Percentiles rank a stretch among this genome's conserved stretches.
phyloP scores from a whole-genome alignment of 2,888 invertebrate species.

The Zygothrica quintamaculata region DNA sequence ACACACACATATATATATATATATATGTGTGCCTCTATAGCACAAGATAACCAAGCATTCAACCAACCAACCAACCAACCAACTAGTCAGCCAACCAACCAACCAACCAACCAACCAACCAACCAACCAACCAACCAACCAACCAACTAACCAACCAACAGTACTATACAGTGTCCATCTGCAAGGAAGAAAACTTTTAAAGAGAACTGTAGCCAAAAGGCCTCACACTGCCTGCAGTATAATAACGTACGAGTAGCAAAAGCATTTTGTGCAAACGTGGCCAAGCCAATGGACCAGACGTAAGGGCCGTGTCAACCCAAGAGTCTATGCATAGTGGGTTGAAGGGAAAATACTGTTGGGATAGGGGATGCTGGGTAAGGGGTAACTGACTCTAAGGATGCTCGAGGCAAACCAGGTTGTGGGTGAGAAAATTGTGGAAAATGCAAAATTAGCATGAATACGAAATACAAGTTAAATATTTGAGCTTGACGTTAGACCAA shows the following conservation, averaged over 20 bases:
- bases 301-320: too few relatives aligned
- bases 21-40: constrained; percentile 14
- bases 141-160: constrained; percentile 35
- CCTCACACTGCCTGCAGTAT: constrained; percentile 52
- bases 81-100: constrained; percentile 7
- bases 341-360: constrained; percentile 32
- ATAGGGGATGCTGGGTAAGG: too few relatives aligned
- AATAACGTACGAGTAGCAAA: constrained; percentile 39
- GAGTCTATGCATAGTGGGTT: background rate
- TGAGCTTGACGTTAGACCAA: constrained; percentile 54
- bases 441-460: constrained; percentile 81
- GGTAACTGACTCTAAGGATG: too few relatives aligned
- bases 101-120: constrained; percentile 28
- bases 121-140: constrained; percentile 36
- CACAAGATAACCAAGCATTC: constrained; percentile 39
- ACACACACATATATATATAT: constrained; percentile 46
- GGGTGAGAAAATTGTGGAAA: constrained; percentile 76
- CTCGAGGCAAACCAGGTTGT: constrained; percentile 15
- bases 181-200: constrained; percentile 53
- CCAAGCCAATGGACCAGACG: constrained; percentile 18
- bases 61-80: constrained; percentile 30
- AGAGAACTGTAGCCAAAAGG: constrained; percentile 33
- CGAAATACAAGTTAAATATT: constrained; percentile 80
- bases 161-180: constrained; percentile 42
- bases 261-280: constrained; percentile 40